These are phyloP conservation scores for Cheilosia soror DNA, from an alignment of 2,888 invertebrate genomes.

Conservation along the genomic window DNA sequence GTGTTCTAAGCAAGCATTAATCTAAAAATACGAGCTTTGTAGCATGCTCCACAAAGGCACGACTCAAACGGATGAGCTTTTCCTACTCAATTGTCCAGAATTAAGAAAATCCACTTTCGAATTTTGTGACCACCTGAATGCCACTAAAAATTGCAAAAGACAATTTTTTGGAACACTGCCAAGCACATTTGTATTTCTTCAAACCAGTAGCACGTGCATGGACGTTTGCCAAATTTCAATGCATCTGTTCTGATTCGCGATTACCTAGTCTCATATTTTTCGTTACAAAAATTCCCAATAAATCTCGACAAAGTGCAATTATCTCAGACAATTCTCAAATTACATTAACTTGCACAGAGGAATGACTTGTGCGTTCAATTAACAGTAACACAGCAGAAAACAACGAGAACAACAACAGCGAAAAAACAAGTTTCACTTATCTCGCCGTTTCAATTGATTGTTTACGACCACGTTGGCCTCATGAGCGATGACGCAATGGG, in stretches of 20 bases:
- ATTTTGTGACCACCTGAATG: too few relatives aligned
- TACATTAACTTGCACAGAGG: neutral
- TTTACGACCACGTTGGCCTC: conserved; percentile 53
- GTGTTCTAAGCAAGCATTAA: too few relatives aligned
- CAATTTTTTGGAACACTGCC: conserved; percentile 12
- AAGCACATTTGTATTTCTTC: neutral
- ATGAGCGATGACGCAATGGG: conserved; percentile 56
- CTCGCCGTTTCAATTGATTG: conserved; percentile 11
- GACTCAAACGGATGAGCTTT: too few relatives aligned
- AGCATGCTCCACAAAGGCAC: too few relatives aligned
- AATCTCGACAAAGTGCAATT: neutral
- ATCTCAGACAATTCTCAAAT: neutral
- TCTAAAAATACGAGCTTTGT: too few relatives aligned
- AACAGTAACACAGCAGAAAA: neutral
- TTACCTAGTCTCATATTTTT: neutral
- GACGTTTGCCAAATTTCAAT: conserved; percentile 22
- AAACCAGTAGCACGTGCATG: conserved; percentile 35
- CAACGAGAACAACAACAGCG: neutral
- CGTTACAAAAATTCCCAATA: neutral
- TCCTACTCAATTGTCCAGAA: too few relatives aligned
- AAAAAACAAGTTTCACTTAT: conserved; percentile 26
- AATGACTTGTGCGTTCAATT: conserved; percentile 20
- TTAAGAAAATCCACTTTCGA: too few relatives aligned
- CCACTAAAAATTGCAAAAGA: neutral
- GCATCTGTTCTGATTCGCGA: conserved; percentile 5